These are phyloP conservation scores for Lycorma delicatula DNA, from an alignment of 1,140 invertebrate species.

Conservation along the genomic window DNA sequence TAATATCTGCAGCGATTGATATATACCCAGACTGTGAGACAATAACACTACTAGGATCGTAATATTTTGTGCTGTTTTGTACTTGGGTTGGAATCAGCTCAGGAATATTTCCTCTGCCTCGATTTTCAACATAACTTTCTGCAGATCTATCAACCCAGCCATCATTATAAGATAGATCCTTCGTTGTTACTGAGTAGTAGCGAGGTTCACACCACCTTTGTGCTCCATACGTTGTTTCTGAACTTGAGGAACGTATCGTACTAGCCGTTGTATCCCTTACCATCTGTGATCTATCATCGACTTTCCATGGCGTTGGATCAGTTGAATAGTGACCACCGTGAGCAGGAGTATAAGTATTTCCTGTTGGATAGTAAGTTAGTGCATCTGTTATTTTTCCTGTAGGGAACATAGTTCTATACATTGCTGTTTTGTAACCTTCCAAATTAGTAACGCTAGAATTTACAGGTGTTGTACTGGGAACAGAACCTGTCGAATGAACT, in stretches of 20 bases:
- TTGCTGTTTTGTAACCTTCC: conserved; percentile 54
- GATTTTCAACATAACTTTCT: conserved; percentile 26
- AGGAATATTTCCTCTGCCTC: conserved; percentile 33
- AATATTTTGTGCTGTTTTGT: conserved; percentile 36
- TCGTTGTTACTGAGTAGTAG: conserved; percentile 6
- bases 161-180: not conserved
- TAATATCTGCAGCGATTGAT: conserved; percentile 60
- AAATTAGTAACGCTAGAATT: conserved; percentile 48
- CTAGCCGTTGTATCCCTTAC: conserved; percentile 14
- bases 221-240: conserved; percentile 3
- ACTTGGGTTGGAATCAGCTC: conserved; percentile 38
- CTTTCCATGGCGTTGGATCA: conserved; percentile 3
- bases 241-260: conserved; percentile 6
- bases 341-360: conserved; percentile 28
- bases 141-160: not conserved
- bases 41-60: conserved; percentile 50
- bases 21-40: conserved; percentile 77
- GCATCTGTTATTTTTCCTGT: conserved; percentile 65
- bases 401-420: conserved; percentile 57
- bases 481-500: conserved; percentile 33
- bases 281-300: not conserved
- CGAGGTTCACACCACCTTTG: conserved; percentile 12
- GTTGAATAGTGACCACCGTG: not conserved
- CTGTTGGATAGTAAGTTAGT: conserved; percentile 64
- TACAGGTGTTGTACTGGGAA: conserved; percentile 30